A percentile compares a stretch with the other conserved stretches of the same genome.
phyloP scores from a whole-genome alignment of 2,113 vertebrate genomes.

The Psittacula cyanocephala region DNA sequence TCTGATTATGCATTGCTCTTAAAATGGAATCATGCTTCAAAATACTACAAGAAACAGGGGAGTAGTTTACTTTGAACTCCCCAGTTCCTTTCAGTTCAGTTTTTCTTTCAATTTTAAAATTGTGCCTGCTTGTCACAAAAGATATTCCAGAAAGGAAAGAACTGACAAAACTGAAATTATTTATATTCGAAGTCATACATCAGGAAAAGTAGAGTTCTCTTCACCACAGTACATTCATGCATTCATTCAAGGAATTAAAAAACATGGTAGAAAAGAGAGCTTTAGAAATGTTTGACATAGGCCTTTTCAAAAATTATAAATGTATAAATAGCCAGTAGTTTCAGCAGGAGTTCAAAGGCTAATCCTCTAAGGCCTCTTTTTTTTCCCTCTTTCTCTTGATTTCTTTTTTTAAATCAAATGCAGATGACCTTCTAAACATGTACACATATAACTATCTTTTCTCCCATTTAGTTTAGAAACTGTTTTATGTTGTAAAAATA shows the following conservation, averaged over 20 bases:
- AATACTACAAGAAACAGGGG: not conserved
- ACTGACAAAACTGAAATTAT: not conserved
- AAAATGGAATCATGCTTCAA: not conserved
- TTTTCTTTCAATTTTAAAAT: conserved; percentile 6
- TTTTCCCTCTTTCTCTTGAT: not conserved
- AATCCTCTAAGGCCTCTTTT: not conserved
- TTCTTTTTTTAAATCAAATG: not conserved
- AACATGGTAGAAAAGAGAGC: not conserved
- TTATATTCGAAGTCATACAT: conserved; percentile 16
- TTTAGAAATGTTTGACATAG: conserved; percentile 17
- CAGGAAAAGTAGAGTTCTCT: not conserved
- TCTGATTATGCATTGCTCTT: not conserved
- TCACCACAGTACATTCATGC: not conserved
- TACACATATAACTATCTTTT: not conserved
- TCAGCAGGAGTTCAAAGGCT: conserved; percentile 2
- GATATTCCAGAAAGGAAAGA: not conserved
- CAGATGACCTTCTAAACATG: conserved; percentile 36
- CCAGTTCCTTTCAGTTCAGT: not conserved
- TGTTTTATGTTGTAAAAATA: not conserved
- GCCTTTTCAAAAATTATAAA: conserved; percentile 23
- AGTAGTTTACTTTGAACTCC: not conserved
- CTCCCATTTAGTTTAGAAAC: not conserved
- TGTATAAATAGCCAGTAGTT: not conserved
- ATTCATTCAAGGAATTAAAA: conserved; percentile 18
- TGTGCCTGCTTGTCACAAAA: not conserved